Evolutionary conservation across 2,888 invertebrate species (phyloP).

Genomic region (Monoplex corrugatus): DNA sequence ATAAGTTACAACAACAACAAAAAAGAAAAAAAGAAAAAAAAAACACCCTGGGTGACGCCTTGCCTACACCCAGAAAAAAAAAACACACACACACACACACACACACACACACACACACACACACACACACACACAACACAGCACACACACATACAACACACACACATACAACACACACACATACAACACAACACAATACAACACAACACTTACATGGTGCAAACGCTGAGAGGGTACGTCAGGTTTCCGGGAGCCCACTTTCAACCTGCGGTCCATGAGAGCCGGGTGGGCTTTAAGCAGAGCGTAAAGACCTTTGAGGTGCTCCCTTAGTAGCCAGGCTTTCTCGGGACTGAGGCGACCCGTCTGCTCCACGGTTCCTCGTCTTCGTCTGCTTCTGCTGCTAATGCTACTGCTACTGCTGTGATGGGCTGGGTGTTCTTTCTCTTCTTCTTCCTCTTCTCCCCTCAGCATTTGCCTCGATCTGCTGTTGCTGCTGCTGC

Average conservation of each 20-base stretch:
- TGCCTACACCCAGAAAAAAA: too few species aligned
- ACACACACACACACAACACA: neutral
- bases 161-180: neutral
- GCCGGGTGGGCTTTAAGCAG: slow-evolving; percentile 64
- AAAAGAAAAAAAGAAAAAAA: too few species aligned
- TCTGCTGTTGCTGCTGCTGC: too few species aligned
- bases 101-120: slow-evolving; percentile 6
- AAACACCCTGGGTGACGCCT: too few species aligned
- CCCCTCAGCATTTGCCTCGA: too few species aligned
- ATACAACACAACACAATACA: neutral
- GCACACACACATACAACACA: neutral
- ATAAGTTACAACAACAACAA: too few species aligned
- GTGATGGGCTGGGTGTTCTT: too few species aligned
- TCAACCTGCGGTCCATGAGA: slow-evolving; percentile 66
- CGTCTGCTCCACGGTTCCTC: too few species aligned
- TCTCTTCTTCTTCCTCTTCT: too few species aligned
- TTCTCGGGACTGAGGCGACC: slow-evolving; percentile 55
- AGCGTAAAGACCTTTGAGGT: slow-evolving; percentile 65
- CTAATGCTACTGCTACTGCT: too few species aligned
- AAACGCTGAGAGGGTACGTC: slow-evolving; percentile 29
- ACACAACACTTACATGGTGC: neutral
- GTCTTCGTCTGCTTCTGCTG: too few species aligned
- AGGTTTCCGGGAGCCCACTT: slow-evolving; percentile 65
- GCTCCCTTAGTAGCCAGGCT: slow-evolving; percentile 51
- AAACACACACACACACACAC: neutral